Conservation (phyloP, 64 coral and sea anemone species). For the Trachythela sp. region DNA sequence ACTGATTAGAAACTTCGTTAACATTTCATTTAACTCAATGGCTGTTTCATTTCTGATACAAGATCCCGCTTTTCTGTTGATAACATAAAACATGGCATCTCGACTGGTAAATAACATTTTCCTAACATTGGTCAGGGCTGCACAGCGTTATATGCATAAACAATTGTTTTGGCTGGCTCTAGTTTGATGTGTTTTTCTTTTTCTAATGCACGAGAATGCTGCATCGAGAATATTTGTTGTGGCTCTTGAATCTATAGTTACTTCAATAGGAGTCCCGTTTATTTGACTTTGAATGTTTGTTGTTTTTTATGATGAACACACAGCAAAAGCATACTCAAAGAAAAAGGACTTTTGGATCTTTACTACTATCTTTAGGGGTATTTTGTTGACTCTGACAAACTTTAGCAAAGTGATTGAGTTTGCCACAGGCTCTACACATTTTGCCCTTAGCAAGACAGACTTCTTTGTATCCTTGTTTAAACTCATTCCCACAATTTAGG, state of each 20-base stretch:
- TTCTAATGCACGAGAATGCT: neutral
- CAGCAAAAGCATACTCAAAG: neutral
- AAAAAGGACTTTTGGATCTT: neutral
- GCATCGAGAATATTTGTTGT: constrained; percentile 1
- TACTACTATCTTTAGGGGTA: neutral
- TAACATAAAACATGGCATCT: neutral
- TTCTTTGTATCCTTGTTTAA: too few species aligned
- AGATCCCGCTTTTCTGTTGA: neutral
- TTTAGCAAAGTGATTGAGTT: too few species aligned
- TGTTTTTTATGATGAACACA: neutral
- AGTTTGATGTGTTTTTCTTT: neutral
- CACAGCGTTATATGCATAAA: neutral
- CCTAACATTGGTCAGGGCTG: neutral
- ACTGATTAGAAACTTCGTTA: too few species aligned
- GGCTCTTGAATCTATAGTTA: too few species aligned
- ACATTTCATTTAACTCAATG: too few species aligned
- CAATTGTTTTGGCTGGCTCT: neutral
- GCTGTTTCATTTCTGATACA: neutral
- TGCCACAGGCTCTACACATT: too few species aligned
- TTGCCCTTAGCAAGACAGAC: too few species aligned
- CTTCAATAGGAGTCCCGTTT: neutral
- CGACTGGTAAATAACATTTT: neutral
- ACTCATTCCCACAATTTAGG: neutral
- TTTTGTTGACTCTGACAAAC: neutral
- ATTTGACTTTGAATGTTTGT: neutral